phyloP scores from a whole-genome alignment of 2,113 vertebrate genomes.

The Corapipo altera region DNA sequence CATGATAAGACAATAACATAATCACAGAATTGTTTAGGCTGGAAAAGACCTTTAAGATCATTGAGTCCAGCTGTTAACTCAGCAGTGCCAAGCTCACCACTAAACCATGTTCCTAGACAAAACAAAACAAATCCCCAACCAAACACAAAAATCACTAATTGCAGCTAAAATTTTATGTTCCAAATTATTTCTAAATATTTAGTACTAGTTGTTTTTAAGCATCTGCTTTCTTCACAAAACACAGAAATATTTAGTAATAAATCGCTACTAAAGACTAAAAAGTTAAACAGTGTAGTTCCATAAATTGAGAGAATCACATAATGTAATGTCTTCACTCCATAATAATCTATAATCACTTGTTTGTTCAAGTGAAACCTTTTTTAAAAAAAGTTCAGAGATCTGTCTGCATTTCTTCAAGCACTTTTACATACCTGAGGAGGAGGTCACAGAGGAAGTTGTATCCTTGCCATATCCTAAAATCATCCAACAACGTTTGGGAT shows the following conservation, averaged over 20 bases:
- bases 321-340: neutral
- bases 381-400: neutral
- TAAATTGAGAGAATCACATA: neutral
- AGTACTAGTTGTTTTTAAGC: neutral
- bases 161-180: neutral
- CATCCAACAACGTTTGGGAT: constrained; percentile 93
- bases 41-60: neutral
- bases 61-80: neutral
- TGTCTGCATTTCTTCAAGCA: neutral
- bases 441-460: constrained; percentile 97
- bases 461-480: constrained; percentile 98
- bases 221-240: neutral
- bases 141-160: neutral
- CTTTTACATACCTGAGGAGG: constrained; percentile 86
- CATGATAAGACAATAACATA: neutral
- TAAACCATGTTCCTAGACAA: neutral
- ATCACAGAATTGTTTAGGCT: neutral
- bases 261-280: neutral
- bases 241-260: neutral
- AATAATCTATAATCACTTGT: neutral
- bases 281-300: neutral
- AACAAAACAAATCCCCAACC: neutral
- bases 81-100: neutral
- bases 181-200: neutral
- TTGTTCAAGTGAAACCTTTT: neutral